Evolutionary conservation across 2,888 invertebrate species (phyloP).

Genomic region (Melangyna quadrimaculata): DNA sequence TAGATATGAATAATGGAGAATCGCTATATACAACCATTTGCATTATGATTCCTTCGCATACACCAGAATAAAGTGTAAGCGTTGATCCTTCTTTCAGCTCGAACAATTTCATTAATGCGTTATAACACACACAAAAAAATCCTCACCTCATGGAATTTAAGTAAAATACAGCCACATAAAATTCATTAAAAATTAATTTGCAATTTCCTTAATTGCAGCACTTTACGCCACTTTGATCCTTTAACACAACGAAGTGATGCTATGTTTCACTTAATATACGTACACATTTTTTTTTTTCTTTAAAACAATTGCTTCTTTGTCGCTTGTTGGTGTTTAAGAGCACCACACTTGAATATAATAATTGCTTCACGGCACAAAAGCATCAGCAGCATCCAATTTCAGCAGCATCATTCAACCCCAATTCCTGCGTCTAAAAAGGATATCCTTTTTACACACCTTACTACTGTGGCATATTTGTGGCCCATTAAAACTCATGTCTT

Average conservation of each 20-base stretch:
- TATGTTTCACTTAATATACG: constrained; percentile 16
- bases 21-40: not conserved
- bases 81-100: not conserved
- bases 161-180: constrained; percentile 52
- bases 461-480: constrained; percentile 70
- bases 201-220: constrained; percentile 69
- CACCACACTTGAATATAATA: constrained; percentile 64
- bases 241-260: not conserved
- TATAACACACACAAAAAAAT: not conserved
- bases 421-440: constrained; percentile 49
- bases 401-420: constrained; percentile 50
- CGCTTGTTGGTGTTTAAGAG: constrained; percentile 23
- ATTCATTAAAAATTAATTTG: constrained; percentile 70
- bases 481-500: constrained; percentile 68
- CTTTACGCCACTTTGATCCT: constrained; percentile 66
- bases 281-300: not conserved
- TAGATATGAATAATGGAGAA: not conserved
- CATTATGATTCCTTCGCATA: not conserved
- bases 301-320: constrained; percentile 21
- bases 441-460: constrained; percentile 52
- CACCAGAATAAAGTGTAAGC: not conserved
- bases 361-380: constrained; percentile 45
- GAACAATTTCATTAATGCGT: constrained; percentile 19
- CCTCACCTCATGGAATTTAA: constrained; percentile 15
- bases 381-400: not conserved